Evolutionary conservation across 2,888 invertebrate species (phyloP), one percentile per base, ranked within the genome.

Genomic region (Temnothorax ravouxi): DNA sequence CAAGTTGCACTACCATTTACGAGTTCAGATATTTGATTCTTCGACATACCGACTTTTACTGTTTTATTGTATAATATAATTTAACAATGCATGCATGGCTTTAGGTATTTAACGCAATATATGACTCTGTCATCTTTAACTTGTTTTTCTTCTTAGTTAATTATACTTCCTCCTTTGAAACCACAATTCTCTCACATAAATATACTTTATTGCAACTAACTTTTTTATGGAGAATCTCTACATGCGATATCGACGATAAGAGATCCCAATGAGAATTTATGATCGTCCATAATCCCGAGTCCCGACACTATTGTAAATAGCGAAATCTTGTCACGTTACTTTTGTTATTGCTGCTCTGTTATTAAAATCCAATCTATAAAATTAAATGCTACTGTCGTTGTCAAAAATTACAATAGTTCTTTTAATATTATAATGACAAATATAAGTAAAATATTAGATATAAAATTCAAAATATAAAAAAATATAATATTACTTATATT

Each of bases 281-380:
- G 66, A 66, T 25, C 66, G 50, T 38, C 25, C 11, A 21, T 52
- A 38, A 29, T 29, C 29, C 29, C 29, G 64, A n/a, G 38, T 76
- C 25, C 18, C 76, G 18, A 64, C 38, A 21, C 38, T 66, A 76
- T 66, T 76, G 50, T 66, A 66, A 76, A 76, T 76, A 76, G 76
- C 38, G 4, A 50, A 66, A 52, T 66, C 76, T 66, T 76, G 66
- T 76, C 50, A 66, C 50, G 64, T 76, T 76, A 76, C 4, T 66
- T 50, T n/a, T n/a, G 25, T 38, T 52, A 41, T 52, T 50, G 47
- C 62, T 15, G n/a, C 21, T 38, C 21, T 21, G 29, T 25, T 41
- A 18, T 66, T 25, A 76, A 76, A 66, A 41, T 52, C 47, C 66
- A 66, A 76, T 50, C 34, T 64, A 64, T 52, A 66, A 66, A 76